Conservation (phyloP, 2,113 vertebrate genomes). For the Enhydra lutris region DNA sequence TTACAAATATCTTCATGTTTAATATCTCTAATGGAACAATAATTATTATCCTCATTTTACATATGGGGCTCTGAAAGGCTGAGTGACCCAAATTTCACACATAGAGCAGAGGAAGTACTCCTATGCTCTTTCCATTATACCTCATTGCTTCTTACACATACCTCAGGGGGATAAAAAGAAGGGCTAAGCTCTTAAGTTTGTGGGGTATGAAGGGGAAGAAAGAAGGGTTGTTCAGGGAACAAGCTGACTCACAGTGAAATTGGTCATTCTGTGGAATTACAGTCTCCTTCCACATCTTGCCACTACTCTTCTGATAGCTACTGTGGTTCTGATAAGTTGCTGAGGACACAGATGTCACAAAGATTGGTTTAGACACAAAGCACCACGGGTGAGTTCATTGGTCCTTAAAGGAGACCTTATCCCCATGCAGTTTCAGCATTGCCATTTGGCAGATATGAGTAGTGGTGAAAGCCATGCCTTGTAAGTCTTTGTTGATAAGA, state of each 20-base stretch:
- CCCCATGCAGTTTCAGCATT: neutral
- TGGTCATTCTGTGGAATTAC: slow-evolving; percentile 29
- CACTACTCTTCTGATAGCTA: slow-evolving; percentile 40
- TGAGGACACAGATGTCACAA: neutral
- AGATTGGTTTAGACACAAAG: slow-evolving; percentile 41
- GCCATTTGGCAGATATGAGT: neutral
- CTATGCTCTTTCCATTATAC: neutral
- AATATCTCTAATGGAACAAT: neutral
- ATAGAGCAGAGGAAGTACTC: neutral
- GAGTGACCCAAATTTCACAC: slow-evolving; percentile 7
- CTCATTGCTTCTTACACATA: neutral
- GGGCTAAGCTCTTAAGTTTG: slow-evolving; percentile 13
- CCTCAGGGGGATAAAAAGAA: neutral
- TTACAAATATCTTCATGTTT: neutral
- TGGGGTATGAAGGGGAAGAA: neutral
- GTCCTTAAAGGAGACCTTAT: slow-evolving; percentile 24
- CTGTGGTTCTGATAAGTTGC: slow-evolving; percentile 8
- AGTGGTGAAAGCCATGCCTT: neutral
- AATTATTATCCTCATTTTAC: neutral
- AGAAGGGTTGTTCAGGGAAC: neutral
- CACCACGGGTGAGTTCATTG: neutral
- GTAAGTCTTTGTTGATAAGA: neutral
- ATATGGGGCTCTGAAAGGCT: neutral
- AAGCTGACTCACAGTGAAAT: neutral
- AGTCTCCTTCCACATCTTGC: slow-evolving; percentile 4